Evolutionary conservation across 2,888 invertebrate genomes (phyloP), one percentile per base, ranked within the genome.

Genomic region (Melikaiella ostensackeni): DNA sequence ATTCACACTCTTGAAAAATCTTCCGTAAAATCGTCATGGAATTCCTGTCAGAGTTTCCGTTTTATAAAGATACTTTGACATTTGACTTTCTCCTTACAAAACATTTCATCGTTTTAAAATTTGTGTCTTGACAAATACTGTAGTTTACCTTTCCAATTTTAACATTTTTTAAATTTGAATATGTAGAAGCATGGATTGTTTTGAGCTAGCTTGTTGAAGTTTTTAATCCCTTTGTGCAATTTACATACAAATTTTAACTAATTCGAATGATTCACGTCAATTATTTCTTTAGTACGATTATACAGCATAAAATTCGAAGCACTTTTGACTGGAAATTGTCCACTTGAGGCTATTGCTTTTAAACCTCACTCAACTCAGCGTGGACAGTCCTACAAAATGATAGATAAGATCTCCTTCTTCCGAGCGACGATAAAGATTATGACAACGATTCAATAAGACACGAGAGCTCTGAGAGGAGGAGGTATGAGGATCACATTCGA

Each of bases 401-500:
- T 70, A 70, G 70, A 70, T 70, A 70, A 70, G 70, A 70, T 70
- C 70, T 70, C n/a, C 19, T 70, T 70, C 50, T 19, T 46, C 11
- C 46, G 24, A 66, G 42, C 46, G 70, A 50, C 70, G 50, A 70
- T 70, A 30, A 70, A 70, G 70, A 70, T 70, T 50, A 70, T 70
- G 66, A 66, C 66, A 70, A 70, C 70, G 46, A 50, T 70, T 70
- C 46, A 70, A 70, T 70, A 50, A 70, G 46, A 66, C 66, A 46
- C 27, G 42, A 24, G 42, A 46, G 11, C 55, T 24, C 57, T 57
- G 13, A 24, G 57, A 63, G 46, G 70, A 70, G 70, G 70, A 42
- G 50, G 70, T 70, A 30, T 50, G 50, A 46, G n/a, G 70, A 70
- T 70, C 70, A 70, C 50, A 70, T 70, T 70, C 70, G 70, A 66